A percentile compares a stretch with the other conserved stretches of the same genome.
Evolutionary conservation across 2,888 invertebrate genomes (phyloP).

Genomic region (Chymomyza caudatula): DNA sequence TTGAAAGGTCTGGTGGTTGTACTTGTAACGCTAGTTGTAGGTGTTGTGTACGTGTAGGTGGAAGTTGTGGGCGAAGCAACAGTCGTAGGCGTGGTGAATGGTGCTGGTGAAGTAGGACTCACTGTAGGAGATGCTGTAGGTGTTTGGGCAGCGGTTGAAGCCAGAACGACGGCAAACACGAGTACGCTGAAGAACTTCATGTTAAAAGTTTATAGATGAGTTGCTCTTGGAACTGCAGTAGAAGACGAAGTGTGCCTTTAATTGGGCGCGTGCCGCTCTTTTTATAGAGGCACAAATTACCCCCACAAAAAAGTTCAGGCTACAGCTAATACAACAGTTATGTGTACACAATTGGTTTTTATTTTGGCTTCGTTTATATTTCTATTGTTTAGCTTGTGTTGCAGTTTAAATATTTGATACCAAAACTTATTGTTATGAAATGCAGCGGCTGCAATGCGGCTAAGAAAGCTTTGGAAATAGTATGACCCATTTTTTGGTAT

Average conservation of each 20-base stretch:
- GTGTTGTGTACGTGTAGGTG: slow-evolving; percentile 24
- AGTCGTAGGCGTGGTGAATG: background rate
- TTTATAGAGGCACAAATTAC: slow-evolving; percentile 37
- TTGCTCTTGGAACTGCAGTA: slow-evolving; percentile 23
- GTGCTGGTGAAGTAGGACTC: background rate
- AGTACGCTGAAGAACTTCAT: slow-evolving; percentile 49
- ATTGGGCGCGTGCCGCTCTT: slow-evolving; percentile 14
- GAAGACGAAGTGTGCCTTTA: slow-evolving; percentile 43
- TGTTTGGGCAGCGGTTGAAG: slow-evolving; percentile 14
- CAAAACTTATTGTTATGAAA: slow-evolving; percentile 32
- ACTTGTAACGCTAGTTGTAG: background rate
- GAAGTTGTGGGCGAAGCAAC: slow-evolving; percentile 4
- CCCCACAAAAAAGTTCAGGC: background rate
- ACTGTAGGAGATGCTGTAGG: background rate
- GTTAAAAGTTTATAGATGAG: slow-evolving; percentile 14
- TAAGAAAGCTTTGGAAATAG: background rate
- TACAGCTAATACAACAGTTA: slow-evolving; percentile 27
- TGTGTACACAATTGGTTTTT: slow-evolving; percentile 49
- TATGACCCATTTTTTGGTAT: background rate
- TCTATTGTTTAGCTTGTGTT: slow-evolving; percentile 7
- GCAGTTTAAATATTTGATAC: slow-evolving; percentile 24
- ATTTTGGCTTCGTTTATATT: background rate
- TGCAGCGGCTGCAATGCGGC: slow-evolving; percentile 3
- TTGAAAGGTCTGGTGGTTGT: slow-evolving; percentile 50
- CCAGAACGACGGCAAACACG: slow-evolving; percentile 8